Evolutionary conservation across 2,113 vertebrate genomes (phyloP).

Genomic region (Edolisoma coerulescens): DNA sequence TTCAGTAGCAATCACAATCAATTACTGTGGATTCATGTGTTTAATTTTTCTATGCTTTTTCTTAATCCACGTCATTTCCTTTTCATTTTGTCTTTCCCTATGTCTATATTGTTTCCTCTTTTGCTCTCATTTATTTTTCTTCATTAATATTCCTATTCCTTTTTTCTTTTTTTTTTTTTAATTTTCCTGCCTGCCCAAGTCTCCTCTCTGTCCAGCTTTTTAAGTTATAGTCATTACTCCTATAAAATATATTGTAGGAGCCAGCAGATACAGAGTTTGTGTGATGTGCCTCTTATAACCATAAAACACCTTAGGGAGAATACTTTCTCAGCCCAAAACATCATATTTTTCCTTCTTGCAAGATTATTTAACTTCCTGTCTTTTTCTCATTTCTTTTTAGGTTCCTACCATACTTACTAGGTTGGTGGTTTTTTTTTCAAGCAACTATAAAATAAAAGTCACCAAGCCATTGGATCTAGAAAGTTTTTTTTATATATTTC

Average conservation of each 20-base stretch:
- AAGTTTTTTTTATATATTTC: background rate
- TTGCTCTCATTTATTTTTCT: background rate
- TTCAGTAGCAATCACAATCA: background rate
- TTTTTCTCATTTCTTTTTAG: constrained; percentile 40
- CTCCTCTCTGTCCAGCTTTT: background rate
- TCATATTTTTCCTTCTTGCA: constrained; percentile 53
- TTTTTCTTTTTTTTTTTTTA: background rate
- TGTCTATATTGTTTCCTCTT: background rate
- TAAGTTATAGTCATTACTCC: constrained; percentile 17
- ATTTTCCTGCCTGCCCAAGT: background rate
- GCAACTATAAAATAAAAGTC: constrained; percentile 36
- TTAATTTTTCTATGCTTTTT: background rate
- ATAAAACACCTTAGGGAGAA: constrained; percentile 36
- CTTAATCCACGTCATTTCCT: accelerated
- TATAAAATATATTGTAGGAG: constrained; percentile 18
- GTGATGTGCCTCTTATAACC: constrained; percentile 48
- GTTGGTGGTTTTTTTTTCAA: background rate
- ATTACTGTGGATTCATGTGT: background rate
- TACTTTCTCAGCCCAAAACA: background rate
- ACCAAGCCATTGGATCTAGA: background rate
- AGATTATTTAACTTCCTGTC: constrained; percentile 49
- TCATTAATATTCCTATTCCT: background rate
- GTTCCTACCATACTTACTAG: background rate
- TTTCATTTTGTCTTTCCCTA: background rate
- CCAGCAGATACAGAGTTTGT: constrained; percentile 25